phyloP scores from a whole-genome alignment of 64 coral and sea anemone genomes.

The Orbicella faveolata region DNA sequence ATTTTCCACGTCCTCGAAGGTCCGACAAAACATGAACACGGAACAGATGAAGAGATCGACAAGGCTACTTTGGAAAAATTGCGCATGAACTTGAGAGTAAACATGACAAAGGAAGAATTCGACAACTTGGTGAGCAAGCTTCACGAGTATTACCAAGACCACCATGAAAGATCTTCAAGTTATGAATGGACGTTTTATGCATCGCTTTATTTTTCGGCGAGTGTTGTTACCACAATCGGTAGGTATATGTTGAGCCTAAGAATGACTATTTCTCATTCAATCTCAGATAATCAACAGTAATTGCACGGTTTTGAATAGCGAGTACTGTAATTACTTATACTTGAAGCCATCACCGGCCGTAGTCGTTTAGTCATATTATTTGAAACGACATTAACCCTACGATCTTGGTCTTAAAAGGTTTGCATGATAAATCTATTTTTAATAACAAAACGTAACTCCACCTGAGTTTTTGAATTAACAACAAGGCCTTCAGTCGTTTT shows the following conservation, averaged over 20 bases:
- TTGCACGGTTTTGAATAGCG: too few relatives aligned
- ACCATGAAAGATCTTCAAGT: neutral
- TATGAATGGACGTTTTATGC: constrained; percentile 65
- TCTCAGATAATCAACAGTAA: too few relatives aligned
- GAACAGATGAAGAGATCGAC: neutral
- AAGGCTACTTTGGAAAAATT: constrained; percentile 47
- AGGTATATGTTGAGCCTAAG: neutral
- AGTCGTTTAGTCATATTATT: too few relatives aligned
- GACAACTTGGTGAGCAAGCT: constrained; percentile 7
- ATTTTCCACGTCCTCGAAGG: constrained; percentile 65
- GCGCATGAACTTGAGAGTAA: constrained; percentile 45
- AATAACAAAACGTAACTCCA: too few relatives aligned
- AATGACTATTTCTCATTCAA: too few relatives aligned
- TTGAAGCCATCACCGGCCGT: too few relatives aligned
- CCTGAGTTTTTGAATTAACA: too few relatives aligned
- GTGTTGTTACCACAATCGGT: constrained; percentile 78
- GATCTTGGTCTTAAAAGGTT: too few relatives aligned
- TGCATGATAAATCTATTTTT: too few relatives aligned
- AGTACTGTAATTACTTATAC: too few relatives aligned
- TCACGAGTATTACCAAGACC: neutral
- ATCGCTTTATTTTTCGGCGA: constrained; percentile 71
- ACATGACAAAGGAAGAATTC: constrained; percentile 17
- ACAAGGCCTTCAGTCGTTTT: too few relatives aligned
- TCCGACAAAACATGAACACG: neutral
- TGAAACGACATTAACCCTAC: too few relatives aligned